Evolutionary conservation across 2,113 vertebrate genomes (phyloP), one percentile per base, ranked within the genome.

Genomic region (Vimba vimba): DNA sequence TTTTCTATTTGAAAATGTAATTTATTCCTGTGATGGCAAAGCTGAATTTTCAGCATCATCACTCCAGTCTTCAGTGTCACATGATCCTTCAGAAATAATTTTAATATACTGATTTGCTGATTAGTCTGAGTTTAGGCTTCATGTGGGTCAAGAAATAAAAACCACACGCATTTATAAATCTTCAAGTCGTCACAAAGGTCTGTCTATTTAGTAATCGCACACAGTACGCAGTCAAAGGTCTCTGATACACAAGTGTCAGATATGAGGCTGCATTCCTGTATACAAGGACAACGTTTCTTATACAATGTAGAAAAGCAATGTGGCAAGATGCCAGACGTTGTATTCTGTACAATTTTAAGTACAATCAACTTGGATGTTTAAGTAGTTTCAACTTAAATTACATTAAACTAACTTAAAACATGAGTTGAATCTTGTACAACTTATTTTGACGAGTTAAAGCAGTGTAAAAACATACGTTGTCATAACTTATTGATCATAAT

Each of bases 221-320:
- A 64, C 60, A 91, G 77, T 86, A 19, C 62, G 55, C 71, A 91
- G 81, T 87, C 87, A 92, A 93, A 94, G 90, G 89, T 93, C 86
- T 88, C 87, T 66, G 87, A 87, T 78, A 81, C 59, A 75, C 68
- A 52, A 82, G 64, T 25, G 17, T 25, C 36, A 85, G 60, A 85
- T 87, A 83, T 73, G 39, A 82, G 10, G n/a, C 43, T 12, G 68
- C 15, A 39, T 45, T 71, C 2, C 15, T 27, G 25, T 30, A 47
- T 30, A 45, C 30, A 66, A 81, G 76, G 13, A 43, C 10, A 55
- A 19, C 2, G 64, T 73, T n/a, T 62, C 2, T 21, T 64, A 36
- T 74, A 52, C 2, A 52, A 2, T 9, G 55, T 55, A 87, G 52
- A 43, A 88, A 57, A 3, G 11, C 43, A 59, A 80, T 33, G 8